Percentiles rank a stretch among this genome's conserved stretches.
These are phyloP conservation scores for Clavelina lepadiformis DNA, from an alignment of 23 tunicate genomes.

Conservation along the genomic window DNA sequence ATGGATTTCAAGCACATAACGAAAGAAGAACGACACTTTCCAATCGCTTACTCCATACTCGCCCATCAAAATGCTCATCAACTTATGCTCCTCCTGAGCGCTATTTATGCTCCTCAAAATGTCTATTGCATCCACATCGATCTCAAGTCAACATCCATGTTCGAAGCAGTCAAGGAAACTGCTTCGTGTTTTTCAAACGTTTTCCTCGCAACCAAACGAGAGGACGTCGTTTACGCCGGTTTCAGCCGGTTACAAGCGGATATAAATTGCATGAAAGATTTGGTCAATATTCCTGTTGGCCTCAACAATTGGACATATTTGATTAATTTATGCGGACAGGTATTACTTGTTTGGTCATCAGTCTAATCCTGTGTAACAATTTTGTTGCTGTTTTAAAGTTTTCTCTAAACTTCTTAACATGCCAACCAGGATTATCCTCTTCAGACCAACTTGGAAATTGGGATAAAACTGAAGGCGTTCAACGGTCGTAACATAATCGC, in stretches of 20 bases:
- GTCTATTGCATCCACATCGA: slow-evolving; percentile 69
- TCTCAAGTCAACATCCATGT: slow-evolving; percentile 8
- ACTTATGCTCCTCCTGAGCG: slow-evolving; percentile 41
- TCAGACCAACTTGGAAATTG: slow-evolving; percentile 40
- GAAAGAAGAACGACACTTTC: slow-evolving; percentile 22
- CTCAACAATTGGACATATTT: slow-evolving; percentile 66
- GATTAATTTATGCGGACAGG: slow-evolving; percentile 84
- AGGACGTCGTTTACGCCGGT: slow-evolving; percentile 45
- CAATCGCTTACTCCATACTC: slow-evolving; percentile 60
- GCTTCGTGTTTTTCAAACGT: slow-evolving; percentile 62
- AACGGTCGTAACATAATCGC: slow-evolving; percentile 25
- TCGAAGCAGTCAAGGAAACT: slow-evolving; percentile 8
- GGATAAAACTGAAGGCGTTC: slow-evolving; percentile 24
- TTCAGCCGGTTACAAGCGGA: slow-evolving; percentile 62
- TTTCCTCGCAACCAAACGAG: slow-evolving; percentile 21
- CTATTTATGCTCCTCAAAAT: slow-evolving; percentile 62
- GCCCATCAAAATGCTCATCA: slow-evolving; percentile 43
- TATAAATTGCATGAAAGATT: slow-evolving; percentile 65
- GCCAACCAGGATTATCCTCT: slow-evolving; percentile 51
- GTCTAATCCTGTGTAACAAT: too few relatives aligned
- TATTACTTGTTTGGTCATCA: too few relatives aligned
- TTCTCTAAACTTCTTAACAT: too few relatives aligned
- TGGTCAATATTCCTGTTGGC: slow-evolving; percentile 10
- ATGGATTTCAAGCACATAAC: not conserved
- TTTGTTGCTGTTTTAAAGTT: too few relatives aligned